Evolutionary conservation across 2,888 invertebrate genomes (phyloP).

Genomic region (Dione juno): DNA sequence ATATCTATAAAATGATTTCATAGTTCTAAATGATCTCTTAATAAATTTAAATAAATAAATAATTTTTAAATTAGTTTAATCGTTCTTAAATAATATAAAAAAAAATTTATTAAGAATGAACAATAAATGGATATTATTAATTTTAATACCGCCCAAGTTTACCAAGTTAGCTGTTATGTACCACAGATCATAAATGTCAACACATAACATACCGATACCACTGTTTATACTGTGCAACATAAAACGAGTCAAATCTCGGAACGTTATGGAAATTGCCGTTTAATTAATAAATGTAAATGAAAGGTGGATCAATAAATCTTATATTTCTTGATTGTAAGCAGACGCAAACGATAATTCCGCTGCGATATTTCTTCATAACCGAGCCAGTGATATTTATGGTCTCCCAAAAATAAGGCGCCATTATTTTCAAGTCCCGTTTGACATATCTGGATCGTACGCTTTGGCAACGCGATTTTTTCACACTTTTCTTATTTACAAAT

Average conservation of each 20-base stretch:
- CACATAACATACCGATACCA: neutral
- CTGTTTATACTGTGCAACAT: neutral
- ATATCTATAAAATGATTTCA: neutral
- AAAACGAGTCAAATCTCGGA: neutral
- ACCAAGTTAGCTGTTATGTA: too few species aligned
- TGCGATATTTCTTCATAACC: constrained; percentile 63
- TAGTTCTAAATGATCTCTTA: neutral
- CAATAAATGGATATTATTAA: too few species aligned
- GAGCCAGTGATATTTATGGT: constrained; percentile 60
- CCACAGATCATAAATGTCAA: constrained; percentile 1
- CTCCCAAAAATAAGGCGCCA: constrained; percentile 75
- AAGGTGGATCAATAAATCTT: constrained; percentile 39
- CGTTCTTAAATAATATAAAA: too few species aligned
- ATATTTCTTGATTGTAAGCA: constrained; percentile 50
- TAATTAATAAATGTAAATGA: constrained; percentile 30
- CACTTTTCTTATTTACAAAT: constrained; percentile 47
- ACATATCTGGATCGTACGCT: constrained; percentile 73
- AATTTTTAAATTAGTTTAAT: too few species aligned
- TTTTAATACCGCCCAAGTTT: too few species aligned
- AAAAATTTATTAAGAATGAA: too few species aligned
- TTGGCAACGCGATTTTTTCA: constrained; percentile 58
- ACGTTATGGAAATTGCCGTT: constrained; percentile 25
- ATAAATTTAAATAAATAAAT: too few species aligned
- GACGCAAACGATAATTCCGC: constrained; percentile 54
- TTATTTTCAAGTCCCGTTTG: constrained; percentile 71